phyloP scores from a whole-genome alignment of 2,888 invertebrate genomes.

The Tortrix viridana region DNA sequence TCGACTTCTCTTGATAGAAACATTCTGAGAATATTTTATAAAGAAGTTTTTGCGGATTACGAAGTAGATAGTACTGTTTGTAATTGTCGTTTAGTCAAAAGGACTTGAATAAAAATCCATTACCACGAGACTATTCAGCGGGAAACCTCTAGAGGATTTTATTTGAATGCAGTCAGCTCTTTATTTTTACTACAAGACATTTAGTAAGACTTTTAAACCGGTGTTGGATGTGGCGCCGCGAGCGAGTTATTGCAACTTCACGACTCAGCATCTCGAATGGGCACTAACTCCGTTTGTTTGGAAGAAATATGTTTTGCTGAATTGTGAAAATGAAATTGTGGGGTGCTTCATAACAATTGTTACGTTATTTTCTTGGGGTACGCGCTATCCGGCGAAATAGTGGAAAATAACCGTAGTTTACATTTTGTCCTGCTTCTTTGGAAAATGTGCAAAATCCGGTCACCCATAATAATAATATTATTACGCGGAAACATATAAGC shows the following conservation, averaged over 20 bases:
- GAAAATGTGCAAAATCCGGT: too few species aligned
- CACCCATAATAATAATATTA: not conserved
- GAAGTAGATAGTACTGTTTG: not conserved
- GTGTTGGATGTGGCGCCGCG: conserved; percentile 37
- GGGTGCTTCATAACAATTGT: conserved; percentile 8
- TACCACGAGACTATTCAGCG: conserved; percentile 24
- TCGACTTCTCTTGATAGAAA: not conserved
- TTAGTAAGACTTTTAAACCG: conserved; percentile 42
- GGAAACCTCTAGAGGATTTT: conserved; percentile 18
- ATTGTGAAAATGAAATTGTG: conserved; percentile 17
- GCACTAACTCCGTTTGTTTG: conserved; percentile 29
- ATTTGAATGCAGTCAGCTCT: conserved; percentile 31
- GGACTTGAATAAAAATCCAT: conserved; percentile 30
- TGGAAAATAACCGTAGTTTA: conserved; percentile 2
- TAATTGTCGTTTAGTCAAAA: conserved; percentile 32
- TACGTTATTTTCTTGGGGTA: conserved; percentile 6
- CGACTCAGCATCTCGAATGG: conserved; percentile 25
- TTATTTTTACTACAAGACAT: conserved; percentile 38
- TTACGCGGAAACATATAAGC: too few species aligned
- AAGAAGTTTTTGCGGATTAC: too few species aligned
- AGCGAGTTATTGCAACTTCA: conserved; percentile 24
- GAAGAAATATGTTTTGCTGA: conserved; percentile 28
- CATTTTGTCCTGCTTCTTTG: not conserved
- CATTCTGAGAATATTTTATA: too few species aligned
- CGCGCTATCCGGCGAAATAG: not conserved